Evolutionary conservation across 2,113 vertebrate species (phyloP).

Genomic region (Marmota flaviventris): DNA sequence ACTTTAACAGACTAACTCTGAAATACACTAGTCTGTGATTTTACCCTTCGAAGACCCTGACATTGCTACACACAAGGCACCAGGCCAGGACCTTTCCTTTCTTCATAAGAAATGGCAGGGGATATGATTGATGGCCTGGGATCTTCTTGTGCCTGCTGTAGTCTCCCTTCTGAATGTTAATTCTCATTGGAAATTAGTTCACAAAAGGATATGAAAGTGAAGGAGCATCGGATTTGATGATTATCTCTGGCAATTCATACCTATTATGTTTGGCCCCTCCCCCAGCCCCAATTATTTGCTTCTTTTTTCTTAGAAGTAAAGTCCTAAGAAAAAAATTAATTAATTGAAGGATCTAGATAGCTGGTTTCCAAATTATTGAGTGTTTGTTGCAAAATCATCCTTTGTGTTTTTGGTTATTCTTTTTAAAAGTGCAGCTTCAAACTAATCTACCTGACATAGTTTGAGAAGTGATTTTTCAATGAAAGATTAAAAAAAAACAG

Average conservation of each 20-base stretch:
- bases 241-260: not conserved
- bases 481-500: not conserved
- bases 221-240: not conserved
- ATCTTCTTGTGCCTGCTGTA: not conserved
- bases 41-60: not conserved
- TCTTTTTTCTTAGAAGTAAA: constrained; percentile 45
- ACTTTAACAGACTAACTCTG: not conserved
- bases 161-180: not conserved
- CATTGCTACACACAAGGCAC: not conserved
- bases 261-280: not conserved
- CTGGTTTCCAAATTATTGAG: not conserved
- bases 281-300: not conserved
- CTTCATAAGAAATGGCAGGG: not conserved
- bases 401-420: not conserved
- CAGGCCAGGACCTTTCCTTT: not conserved
- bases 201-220: not conserved
- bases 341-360: not conserved
- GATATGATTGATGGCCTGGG: not conserved
- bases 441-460: not conserved
- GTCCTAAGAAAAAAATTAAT: not conserved
- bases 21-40: constrained; percentile 1
- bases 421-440: constrained; percentile 6
- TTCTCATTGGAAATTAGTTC: not conserved
- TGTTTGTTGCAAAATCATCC: not conserved
- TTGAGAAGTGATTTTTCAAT: constrained; percentile 44